These are phyloP conservation scores for Leguminivora glycinivorella DNA, from an alignment of 1,140 invertebrate genomes.

Conservation along the genomic window DNA sequence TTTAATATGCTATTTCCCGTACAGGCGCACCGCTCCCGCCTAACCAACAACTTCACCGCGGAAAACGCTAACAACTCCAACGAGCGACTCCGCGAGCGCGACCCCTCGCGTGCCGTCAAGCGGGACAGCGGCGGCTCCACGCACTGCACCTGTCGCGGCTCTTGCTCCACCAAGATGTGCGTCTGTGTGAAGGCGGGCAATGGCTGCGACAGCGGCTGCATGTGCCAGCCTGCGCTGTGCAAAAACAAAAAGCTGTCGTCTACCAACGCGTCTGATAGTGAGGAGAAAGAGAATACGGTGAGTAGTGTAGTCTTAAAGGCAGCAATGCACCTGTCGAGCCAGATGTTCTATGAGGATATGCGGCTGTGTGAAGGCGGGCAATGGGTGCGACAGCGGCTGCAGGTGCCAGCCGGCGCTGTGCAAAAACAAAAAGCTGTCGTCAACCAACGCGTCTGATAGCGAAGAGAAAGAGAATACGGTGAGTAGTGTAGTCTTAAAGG, in stretches of 20 bases:
- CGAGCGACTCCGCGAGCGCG: slow-evolving; percentile 27
- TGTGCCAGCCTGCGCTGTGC: slow-evolving; percentile 78
- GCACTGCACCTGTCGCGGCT: slow-evolving; percentile 82
- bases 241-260: slow-evolving; percentile 65
- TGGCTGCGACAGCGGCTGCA: slow-evolving; percentile 76
- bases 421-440: slow-evolving; percentile 65
- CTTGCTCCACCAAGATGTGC: slow-evolving; percentile 80
- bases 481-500: slow-evolving; percentile 65
- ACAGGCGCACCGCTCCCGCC: slow-evolving; percentile 63
- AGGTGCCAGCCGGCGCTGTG: slow-evolving; percentile 78
- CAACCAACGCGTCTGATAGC: slow-evolving; percentile 40
- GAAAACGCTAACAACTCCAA: slow-evolving; percentile 4
- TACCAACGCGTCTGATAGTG: slow-evolving; percentile 44
- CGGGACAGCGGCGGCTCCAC: slow-evolving; percentile 76
- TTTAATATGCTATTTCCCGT: too few species aligned
- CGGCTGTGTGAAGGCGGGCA: slow-evolving; percentile 78
- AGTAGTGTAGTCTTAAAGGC: slow-evolving; percentile 76
- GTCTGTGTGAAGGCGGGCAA: slow-evolving; percentile 78
- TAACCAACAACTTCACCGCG: slow-evolving; percentile 64
- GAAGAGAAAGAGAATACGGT: slow-evolving; percentile 71
- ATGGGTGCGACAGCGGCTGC: slow-evolving; percentile 77
- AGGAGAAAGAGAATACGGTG: slow-evolving; percentile 70
- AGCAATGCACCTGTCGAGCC: slow-evolving; percentile 81
- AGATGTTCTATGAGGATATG: slow-evolving; percentile 80
- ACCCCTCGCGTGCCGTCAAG: slow-evolving; percentile 58